These are phyloP conservation scores for Drosophila fungiperda DNA, from an alignment of 2,888 invertebrate species.

Conservation along the genomic window DNA sequence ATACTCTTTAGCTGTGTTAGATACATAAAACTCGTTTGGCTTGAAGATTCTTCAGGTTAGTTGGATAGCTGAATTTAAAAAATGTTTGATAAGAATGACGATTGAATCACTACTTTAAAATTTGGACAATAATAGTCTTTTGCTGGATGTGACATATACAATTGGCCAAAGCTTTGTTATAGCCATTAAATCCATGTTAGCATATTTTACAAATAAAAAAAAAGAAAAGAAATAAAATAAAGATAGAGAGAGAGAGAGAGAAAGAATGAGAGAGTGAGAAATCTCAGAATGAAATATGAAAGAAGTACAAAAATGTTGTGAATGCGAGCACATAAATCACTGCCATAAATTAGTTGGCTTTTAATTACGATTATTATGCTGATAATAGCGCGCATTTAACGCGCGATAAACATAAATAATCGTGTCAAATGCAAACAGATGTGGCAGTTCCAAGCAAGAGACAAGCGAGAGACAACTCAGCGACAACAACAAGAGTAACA, in stretches of 20 bases:
- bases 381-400: conserved; percentile 83
- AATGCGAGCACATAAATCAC: conserved; percentile 75
- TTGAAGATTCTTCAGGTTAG: background rate
- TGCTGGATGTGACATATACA: background rate
- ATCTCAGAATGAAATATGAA: conserved; percentile 12
- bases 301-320: conserved; percentile 38
- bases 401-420: conserved; percentile 84
- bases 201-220: background rate
- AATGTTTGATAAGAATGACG: background rate
- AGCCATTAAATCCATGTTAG: background rate
- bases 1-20: background rate
- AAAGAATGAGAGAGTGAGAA: background rate
- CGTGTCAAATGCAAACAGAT: conserved; percentile 82
- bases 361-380: conserved; percentile 84
- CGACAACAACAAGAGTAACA: conserved; percentile 19
- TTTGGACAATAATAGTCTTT: background rate
- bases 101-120: background rate
- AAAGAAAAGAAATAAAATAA: background rate
- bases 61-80: background rate
- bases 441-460: conserved; percentile 43
- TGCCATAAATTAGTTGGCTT: conserved; percentile 83
- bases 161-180: background rate
- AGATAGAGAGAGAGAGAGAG: background rate
- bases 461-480: conserved; percentile 38
- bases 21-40: background rate